Evolutionary conservation across 64 coral and sea anemone genomes (phyloP), one percentile per base, ranked within the genome.

Genomic region (Trachythela sp.): DNA sequence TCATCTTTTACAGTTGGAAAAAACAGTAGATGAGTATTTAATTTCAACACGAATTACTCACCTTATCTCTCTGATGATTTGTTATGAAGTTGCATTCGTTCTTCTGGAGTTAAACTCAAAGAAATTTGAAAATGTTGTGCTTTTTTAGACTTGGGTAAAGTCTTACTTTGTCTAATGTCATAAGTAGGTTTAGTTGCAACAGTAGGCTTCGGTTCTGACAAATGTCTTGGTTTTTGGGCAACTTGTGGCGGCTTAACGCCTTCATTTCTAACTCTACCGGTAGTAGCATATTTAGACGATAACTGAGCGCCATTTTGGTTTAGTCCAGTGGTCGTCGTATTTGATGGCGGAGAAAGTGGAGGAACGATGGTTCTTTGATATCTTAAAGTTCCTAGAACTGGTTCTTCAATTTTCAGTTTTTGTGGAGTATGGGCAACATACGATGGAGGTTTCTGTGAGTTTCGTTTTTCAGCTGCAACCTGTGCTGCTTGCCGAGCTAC

Each of bases 101-200:
- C 75, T 39, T 80, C 75, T 80, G 75, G 75, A 80, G 75, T 37
- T 80, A 80, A 80, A 80, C 75, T 80, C 34, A 80, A 18, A 35
- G 75, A 80, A 39, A 80, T 80, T 37, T 39, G 33, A 80, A 80
- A 6, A 39, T 80, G 31, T 64, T 64, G 20, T 64, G 56, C 20
- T 37, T 39, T 39, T 30, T 38, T 80, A 15, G 13, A 15, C 31
- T 35, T 80, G 3, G 75, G 75, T 36, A 80, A 35, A 37, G 75
- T 80, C 31, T 80, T 36, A 40, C 31, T 35, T 17, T 80, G 75
- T 22, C 37, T 40, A 17, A 80, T 80, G 31, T 35, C 37, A 30
- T 40, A 40, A 37, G 31, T 80, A 29, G 75, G 75, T 80, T 80
- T 80, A 37, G 30, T 17, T 34, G 75, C 75, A 37, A 80, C 75